Base-by-base conservation (phyloP, 2,888 invertebrate species). In the Apomyelois bistriatella region DNA sequence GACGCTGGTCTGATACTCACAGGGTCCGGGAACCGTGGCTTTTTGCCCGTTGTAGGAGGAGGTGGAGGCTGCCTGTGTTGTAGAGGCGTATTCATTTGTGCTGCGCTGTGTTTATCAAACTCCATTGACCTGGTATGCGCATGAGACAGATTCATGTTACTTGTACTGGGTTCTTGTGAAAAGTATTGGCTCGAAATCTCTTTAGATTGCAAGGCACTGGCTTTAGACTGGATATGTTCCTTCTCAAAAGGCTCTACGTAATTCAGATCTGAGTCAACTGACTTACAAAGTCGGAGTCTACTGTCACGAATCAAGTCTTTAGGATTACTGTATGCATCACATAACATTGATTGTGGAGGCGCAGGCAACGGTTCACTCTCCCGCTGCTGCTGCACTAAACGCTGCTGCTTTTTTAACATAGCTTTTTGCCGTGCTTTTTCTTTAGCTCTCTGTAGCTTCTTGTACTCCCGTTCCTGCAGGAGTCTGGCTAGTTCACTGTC, bases 201-300 rank as follows among this genome's bases (percentile, higher is more conserved):
- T 61, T 85, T 82, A 13, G 85, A 80, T 55, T 86, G 75, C 17
- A 89, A 58, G n/a, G 90, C 90, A 77, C 84, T 86, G 13, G 85
- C 79, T 74, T 83, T 88, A 0, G 90, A 90, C 58, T 90, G 88
- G 37, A 90, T 90, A 22, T 82, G 81, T 62, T 90, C 90, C 55
- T 90, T 89, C 58, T 90, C 89, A 74, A 90, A 90, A 16, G 90
- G 90, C 57, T 90, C 90, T 37, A 90, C 89, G 70, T 90, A 90
- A 63, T 90, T 82, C 51, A 90, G 68, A 67, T 90, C 90, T 0
- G 90, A 90, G 46, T 90, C 90, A 10, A 90, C 90, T 54, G 90
- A 90, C 64, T 90, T 90, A 58, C 85, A 89, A 15, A 87, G 61
- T 62, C 90, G 66, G n/a, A 85, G 64, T 38, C 79, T 70, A 62